These are phyloP conservation scores for Labeo catla DNA, from an alignment of 2,113 vertebrate species.

Conservation along the genomic window DNA sequence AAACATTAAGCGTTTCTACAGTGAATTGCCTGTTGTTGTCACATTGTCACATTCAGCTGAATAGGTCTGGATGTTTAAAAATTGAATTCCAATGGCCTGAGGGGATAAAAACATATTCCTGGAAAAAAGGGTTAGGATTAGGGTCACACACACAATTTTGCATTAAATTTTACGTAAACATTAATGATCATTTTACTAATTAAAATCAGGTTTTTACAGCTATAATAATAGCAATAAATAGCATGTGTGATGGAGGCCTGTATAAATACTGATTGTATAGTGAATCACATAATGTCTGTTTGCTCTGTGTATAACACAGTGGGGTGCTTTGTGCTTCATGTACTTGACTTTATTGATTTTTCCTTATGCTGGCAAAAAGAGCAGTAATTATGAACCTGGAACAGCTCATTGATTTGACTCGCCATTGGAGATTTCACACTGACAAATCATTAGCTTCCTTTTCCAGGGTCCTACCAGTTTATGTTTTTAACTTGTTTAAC, in stretches of 20 bases:
- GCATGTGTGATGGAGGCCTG: not conserved
- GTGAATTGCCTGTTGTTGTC: not conserved
- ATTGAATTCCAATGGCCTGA: not conserved
- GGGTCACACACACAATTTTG: not conserved
- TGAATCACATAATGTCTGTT: conserved; percentile 56
- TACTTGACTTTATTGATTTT: conserved; percentile 86
- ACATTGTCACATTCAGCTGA: not conserved
- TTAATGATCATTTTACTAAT: too few relatives aligned
- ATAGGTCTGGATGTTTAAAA: not conserved
- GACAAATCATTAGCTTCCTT: conserved; percentile 80
- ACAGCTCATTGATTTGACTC: conserved; percentile 83
- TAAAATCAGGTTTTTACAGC: too few relatives aligned
- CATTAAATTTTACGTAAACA: too few relatives aligned
- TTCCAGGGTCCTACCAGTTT: conserved; percentile 74
- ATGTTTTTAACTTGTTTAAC: conserved; percentile 63
- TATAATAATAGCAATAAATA: too few relatives aligned
- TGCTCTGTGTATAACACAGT: conserved; percentile 55
- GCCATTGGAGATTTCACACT: conserved; percentile 78
- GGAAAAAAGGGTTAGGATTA: not conserved
- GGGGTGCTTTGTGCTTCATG: conserved; percentile 62
- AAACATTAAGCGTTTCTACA: not conserved
- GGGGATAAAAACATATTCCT: not conserved
- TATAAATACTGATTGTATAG: conserved; percentile 38
- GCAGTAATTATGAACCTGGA: conserved; percentile 86
- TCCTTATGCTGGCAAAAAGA: conserved; percentile 82